Evolutionary conservation across 2,797 vertebrate genomes (phyloP).

Genomic region (Loris lydekkerianus): DNA sequence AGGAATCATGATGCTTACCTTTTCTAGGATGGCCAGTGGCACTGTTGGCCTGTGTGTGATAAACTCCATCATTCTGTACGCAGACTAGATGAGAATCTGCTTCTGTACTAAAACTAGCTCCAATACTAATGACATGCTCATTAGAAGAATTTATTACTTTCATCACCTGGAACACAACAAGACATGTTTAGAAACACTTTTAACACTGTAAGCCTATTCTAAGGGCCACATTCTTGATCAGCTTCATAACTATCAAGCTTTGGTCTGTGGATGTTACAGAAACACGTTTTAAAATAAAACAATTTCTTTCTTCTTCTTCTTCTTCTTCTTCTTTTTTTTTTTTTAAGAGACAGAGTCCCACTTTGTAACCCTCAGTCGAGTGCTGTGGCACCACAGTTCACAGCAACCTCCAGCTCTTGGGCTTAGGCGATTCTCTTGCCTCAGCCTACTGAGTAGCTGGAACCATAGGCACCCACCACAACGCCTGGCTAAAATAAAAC

Average conservation of each 20-base stretch:
- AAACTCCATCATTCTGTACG: constrained; percentile 94
- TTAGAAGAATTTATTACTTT: constrained; percentile 95
- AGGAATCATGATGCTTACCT: constrained; percentile 88
- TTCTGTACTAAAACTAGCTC: constrained; percentile 93
- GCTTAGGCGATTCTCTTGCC: too few relatives aligned
- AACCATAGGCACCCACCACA: too few relatives aligned
- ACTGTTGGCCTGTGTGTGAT: constrained; percentile 95
- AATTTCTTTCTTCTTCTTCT: background rate
- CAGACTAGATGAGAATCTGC: constrained; percentile 98
- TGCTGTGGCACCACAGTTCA: too few relatives aligned
- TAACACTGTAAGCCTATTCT: background rate
- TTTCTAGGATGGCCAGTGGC: constrained; percentile 92
- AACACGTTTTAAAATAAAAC: constrained; percentile 62
- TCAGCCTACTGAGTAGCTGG: too few relatives aligned
- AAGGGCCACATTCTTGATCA: constrained; percentile 3
- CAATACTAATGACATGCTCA: constrained; percentile 97
- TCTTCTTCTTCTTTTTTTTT: too few relatives aligned
- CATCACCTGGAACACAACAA: constrained; percentile 91
- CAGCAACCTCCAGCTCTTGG: too few relatives aligned
- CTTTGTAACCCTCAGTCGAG: too few relatives aligned
- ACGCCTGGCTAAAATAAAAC: background rate
- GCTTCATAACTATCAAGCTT: constrained; percentile 43
- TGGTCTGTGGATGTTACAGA: constrained; percentile 34
- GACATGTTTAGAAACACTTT: constrained; percentile 22
- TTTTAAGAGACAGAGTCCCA: too few relatives aligned